Evolutionary conservation across 1,140 invertebrate species (phyloP).

Genomic region (Zaprionus tsacasi): DNA sequence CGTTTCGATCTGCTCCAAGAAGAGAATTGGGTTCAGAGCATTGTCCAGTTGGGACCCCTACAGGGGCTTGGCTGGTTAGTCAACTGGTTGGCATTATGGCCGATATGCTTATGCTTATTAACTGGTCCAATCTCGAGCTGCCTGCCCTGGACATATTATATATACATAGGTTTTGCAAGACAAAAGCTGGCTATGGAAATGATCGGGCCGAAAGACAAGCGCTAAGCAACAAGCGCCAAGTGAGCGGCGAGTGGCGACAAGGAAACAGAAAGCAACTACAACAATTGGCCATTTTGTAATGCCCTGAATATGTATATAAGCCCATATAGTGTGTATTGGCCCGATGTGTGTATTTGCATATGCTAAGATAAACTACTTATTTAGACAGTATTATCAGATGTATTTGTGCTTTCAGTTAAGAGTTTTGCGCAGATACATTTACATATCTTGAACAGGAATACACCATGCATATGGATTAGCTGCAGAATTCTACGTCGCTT

Average conservation of each 20-base stretch:
- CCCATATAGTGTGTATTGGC: neutral
- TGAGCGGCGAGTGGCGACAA: constrained; percentile 7
- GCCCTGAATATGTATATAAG: neutral
- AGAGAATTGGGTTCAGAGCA: constrained; percentile 51
- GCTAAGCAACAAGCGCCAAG: constrained; percentile 34
- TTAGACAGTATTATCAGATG: constrained; percentile 5
- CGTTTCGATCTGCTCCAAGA: constrained; percentile 11
- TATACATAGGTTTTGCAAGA: constrained; percentile 30
- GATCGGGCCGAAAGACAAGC: constrained; percentile 42
- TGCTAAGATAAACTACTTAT: constrained; percentile 18
- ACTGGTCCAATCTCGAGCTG: constrained; percentile 53
- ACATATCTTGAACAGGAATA: neutral
- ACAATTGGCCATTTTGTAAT: constrained; percentile 3
- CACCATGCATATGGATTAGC: neutral
- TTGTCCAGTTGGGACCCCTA: constrained; percentile 33
- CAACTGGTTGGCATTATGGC: constrained; percentile 63
- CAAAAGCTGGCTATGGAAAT: constrained; percentile 53
- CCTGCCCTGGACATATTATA: constrained; percentile 18
- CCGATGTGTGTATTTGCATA: constrained; percentile 15
- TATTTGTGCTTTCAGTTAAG: neutral
- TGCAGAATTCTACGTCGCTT: neutral
- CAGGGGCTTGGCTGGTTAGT: constrained; percentile 55
- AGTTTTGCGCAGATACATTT: constrained; percentile 1
- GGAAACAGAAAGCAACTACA: constrained; percentile 8
- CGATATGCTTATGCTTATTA: constrained; percentile 68